Evolutionary conservation across 1,140 invertebrate genomes (phyloP).

Genomic region (Hyles vespertilio): DNA sequence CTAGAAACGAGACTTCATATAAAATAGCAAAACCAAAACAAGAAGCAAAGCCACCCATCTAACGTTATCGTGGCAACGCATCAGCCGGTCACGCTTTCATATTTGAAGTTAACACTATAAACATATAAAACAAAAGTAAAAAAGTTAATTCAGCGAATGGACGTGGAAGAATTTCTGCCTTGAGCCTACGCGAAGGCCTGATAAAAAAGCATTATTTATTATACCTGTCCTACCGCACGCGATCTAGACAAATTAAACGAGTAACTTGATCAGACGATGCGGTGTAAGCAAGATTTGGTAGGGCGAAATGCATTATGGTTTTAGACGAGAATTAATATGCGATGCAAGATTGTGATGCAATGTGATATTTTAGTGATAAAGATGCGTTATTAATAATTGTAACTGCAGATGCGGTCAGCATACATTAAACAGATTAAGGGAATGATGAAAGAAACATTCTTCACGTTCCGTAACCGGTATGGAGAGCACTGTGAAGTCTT

Average conservation of each 20-base stretch:
- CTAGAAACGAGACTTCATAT: too few species aligned
- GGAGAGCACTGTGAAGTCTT: too few species aligned
- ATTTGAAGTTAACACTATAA: conserved; percentile 16
- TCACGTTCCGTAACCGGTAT: too few species aligned
- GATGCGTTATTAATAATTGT: too few species aligned
- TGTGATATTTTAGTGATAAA: conserved; percentile 11
- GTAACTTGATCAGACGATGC: conserved; percentile 46
- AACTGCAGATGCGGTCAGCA: too few species aligned
- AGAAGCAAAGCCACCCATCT: neutral
- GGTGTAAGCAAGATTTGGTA: conserved; percentile 23
- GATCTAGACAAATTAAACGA: conserved; percentile 68
- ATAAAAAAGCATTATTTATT: conserved; percentile 70
- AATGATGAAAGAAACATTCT: too few species aligned
- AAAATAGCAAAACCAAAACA: neutral
- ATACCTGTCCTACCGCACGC: conserved; percentile 49
- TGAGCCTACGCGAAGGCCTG: conserved; percentile 44
- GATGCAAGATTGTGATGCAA: conserved; percentile 16
- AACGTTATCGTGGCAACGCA: neutral
- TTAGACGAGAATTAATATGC: conserved; percentile 23
- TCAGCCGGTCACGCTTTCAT: conserved; percentile 12
- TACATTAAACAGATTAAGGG: too few species aligned
- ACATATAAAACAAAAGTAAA: conserved; percentile 40
- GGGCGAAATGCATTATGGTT: conserved; percentile 21
- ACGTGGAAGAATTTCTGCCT: conserved; percentile 64
- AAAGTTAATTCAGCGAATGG: conserved; percentile 47